Evolutionary conservation across 2,888 invertebrate genomes (phyloP).

Genomic region (Copidosoma aretas): DNA sequence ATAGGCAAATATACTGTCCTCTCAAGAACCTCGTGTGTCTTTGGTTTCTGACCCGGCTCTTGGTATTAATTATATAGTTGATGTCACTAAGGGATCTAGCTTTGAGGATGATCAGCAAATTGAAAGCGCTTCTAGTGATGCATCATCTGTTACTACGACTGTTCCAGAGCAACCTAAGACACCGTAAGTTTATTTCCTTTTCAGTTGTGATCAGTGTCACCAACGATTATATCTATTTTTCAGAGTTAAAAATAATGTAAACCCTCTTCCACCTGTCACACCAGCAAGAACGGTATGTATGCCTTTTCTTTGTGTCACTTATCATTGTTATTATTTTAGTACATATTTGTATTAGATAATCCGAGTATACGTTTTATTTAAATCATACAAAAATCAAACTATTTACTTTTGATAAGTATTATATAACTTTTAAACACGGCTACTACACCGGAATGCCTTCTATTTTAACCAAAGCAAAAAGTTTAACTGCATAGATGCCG

Average conservation of each 20-base stretch:
- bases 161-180: constrained; percentile 13
- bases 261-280: not conserved
- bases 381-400: too few species aligned
- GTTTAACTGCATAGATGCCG: too few species aligned
- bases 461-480: too few species aligned
- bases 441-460: too few species aligned
- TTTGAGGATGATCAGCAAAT: constrained; percentile 42
- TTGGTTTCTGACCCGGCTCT: constrained; percentile 76
- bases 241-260: constrained; percentile 27
- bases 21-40: constrained; percentile 75
- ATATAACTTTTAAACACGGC: too few species aligned
- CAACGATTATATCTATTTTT: constrained; percentile 1
- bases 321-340: too few species aligned
- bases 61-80: constrained; percentile 81
- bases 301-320: too few species aligned
- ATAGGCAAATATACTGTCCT: constrained; percentile 74
- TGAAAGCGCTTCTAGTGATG: constrained; percentile 26
- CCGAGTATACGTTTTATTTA: too few species aligned
- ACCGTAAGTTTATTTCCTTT: constrained; percentile 24
- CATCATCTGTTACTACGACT: not conserved
- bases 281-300: constrained; percentile 20
- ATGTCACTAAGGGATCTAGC: constrained; percentile 65
- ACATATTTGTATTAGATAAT: too few species aligned
- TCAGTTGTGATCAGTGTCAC: not conserved
- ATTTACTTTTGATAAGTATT: too few species aligned